phyloP scores from a whole-genome alignment of 2,113 vertebrate genomes.

The Tenebrosternarchus preto region DNA sequence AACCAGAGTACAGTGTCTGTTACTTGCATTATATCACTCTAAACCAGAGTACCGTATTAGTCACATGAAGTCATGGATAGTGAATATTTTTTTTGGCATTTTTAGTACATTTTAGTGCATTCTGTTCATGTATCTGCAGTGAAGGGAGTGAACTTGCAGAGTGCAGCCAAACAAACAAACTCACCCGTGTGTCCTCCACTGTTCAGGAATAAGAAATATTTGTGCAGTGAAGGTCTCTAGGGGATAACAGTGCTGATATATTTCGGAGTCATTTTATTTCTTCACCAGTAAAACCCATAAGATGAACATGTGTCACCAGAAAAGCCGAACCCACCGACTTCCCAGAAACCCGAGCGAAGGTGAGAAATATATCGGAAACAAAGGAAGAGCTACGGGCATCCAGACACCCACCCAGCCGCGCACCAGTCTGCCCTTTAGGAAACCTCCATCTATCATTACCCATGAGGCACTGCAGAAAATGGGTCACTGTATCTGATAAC shows the following conservation, averaged over 20 bases:
- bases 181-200: background rate
- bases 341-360: constrained; percentile 28
- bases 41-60: background rate
- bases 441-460: constrained; percentile 20
- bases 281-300: constrained; percentile 16
- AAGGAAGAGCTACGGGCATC: background rate
- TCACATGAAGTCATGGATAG: background rate
- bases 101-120: background rate
- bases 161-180: background rate
- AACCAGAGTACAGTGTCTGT: background rate
- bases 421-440: background rate
- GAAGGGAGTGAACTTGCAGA: background rate
- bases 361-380: constrained; percentile 14
- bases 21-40: background rate
- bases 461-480: background rate
- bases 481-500: background rate
- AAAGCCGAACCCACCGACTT: background rate
- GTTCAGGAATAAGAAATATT: background rate
- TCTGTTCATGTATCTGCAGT: background rate
- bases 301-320: background rate
- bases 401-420: background rate
- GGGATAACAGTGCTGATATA: constrained; percentile 24
- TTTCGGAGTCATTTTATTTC: background rate
- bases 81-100: too few species aligned
- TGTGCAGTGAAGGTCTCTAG: background rate